Evolutionary conservation across 2,797 vertebrate genomes (phyloP), one percentile per base, ranked within the genome.

Genomic region (Pseudomugil tenellus): DNA sequence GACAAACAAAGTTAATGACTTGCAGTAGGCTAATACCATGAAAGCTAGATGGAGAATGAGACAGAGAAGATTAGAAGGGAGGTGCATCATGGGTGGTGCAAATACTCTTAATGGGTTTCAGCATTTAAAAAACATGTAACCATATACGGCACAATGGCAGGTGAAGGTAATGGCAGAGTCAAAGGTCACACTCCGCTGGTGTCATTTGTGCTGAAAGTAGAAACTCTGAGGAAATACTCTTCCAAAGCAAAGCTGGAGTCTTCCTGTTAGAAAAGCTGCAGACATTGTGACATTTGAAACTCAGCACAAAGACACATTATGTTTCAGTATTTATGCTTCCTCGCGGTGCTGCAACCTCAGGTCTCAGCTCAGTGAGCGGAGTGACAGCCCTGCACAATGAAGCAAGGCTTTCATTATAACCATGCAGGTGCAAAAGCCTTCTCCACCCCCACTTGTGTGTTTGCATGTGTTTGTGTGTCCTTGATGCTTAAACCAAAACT

Each of bases 331-430:
- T 78, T 70, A 25, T 69, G 63, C 65, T 62, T 67, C 25, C 11
- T 35, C 32, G 14, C 35, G 23, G 51, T 52, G 31, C 23, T 76
- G 64, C 77, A 71, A 72, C 67, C 72, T 79, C 46, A 58, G 61
- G 76, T 72, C 67, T 71, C 63, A 55, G 67, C 51, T 66, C 73
- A 77, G 53, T 70, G 52, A 46, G 14, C 63, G 77, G 81, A 81
- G 39, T 74, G 70, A 80, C 65, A 76, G 54, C 34, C 19, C 53
- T 32, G 57, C 59, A 81, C 74, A 72, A 54, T 58, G 59, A 79
- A 61, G 65, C 61, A 32, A 69, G 17, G 29, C 63, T 77, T 77
- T 80, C 55, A 70, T 71, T 62, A 63, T 32, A 34, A 43, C 26
- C 43, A 10, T 43, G 46, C 65, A 62, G 63, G 65, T 74, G 64